phyloP scores from a whole-genome alignment of 2,888 invertebrate species.

The Seira ritae region DNA sequence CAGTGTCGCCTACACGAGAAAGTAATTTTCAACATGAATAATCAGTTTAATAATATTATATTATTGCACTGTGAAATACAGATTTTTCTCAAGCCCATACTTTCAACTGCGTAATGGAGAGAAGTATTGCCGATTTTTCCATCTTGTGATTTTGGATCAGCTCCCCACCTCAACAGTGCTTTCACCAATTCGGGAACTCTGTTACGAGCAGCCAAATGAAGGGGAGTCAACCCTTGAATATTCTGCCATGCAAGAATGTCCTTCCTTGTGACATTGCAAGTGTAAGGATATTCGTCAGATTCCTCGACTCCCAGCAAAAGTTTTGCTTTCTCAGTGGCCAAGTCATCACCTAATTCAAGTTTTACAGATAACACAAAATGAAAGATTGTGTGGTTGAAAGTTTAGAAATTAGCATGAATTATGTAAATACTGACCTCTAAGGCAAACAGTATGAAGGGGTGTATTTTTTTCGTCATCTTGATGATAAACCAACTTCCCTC shows the following conservation, averaged over 20 bases:
- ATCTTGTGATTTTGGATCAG: slow-evolving; percentile 32
- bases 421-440: slow-evolving; percentile 30
- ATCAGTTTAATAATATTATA: no score
- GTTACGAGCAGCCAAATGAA: slow-evolving; percentile 41
- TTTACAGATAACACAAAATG: not conserved
- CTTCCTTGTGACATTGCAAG: slow-evolving; percentile 32
- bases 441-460: slow-evolving; percentile 47
- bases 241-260: slow-evolving; percentile 45
- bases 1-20: slow-evolving; percentile 45
- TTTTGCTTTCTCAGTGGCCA: slow-evolving; percentile 44
- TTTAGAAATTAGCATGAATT: slow-evolving; percentile 8
- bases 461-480: slow-evolving; percentile 40
- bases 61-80: no score
- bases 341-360: slow-evolving; percentile 42
- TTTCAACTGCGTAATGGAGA: slow-evolving; percentile 41
- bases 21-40: slow-evolving; percentile 1
- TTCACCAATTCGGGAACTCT: slow-evolving; percentile 40
- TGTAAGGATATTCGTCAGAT: slow-evolving; percentile 39
- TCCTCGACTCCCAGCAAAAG: slow-evolving; percentile 42
- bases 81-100: slow-evolving; percentile 31
- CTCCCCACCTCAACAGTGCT: slow-evolving; percentile 44
- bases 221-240: slow-evolving; percentile 31
- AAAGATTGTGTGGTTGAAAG: slow-evolving; percentile 12
- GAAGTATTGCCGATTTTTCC: slow-evolving; percentile 41
- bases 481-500: slow-evolving; percentile 44